Percentiles rank a stretch among this genome's conserved stretches.
phyloP scores from a whole-genome alignment of 2,113 vertebrate species.

The Carollia perspicillata region DNA sequence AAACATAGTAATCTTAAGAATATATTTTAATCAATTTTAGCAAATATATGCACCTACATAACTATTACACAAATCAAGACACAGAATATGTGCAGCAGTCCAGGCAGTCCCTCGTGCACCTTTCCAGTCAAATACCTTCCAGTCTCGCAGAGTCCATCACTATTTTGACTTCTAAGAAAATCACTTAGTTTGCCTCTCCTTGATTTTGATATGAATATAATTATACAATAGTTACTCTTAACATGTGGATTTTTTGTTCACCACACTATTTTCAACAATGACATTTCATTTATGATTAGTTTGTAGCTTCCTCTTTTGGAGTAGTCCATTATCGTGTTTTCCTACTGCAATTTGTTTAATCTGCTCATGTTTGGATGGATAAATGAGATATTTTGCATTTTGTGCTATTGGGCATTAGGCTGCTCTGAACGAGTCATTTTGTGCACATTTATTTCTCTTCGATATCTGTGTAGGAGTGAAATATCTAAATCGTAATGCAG shows the following conservation, averaged over 20 bases:
- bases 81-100: background rate
- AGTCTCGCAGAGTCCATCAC: background rate
- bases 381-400: background rate
- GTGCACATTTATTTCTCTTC: background rate
- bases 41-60: background rate
- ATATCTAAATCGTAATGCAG: background rate
- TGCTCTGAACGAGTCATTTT: background rate
- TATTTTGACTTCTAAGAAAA: background rate
- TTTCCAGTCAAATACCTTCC: background rate
- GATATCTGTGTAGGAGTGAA: background rate
- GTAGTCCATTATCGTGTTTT: background rate
- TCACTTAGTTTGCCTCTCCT: background rate
- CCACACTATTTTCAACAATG: background rate
- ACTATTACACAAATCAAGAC: background rate
- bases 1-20: background rate
- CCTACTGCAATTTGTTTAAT: background rate
- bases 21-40: background rate
- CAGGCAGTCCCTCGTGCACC: background rate
- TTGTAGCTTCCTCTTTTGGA: background rate
- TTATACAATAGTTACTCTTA: background rate
- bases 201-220: background rate
- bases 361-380: background rate
- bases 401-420: background rate
- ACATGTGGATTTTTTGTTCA: background rate
- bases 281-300: background rate